phyloP scores from a whole-genome alignment of 2,888 invertebrate genomes.

The Xylocampa areola region DNA sequence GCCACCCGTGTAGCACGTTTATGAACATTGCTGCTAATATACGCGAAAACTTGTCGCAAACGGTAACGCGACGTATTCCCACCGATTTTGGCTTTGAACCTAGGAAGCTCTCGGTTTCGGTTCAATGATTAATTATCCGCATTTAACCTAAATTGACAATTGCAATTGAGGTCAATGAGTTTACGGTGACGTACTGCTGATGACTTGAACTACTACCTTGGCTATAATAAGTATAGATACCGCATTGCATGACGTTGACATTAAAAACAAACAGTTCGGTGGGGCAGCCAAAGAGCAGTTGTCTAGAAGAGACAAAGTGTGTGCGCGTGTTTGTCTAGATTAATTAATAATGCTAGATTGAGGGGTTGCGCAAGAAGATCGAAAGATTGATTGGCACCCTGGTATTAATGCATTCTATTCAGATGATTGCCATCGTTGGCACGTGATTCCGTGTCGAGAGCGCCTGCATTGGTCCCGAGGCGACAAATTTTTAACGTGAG shows the following conservation, averaged over 20 bases:
- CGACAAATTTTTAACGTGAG: constrained; percentile 68
- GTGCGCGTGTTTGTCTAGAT: constrained; percentile 66
- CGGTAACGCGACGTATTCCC: constrained; percentile 66
- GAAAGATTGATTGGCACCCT: constrained; percentile 80
- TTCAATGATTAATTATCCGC: constrained; percentile 43
- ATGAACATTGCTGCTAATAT: constrained; percentile 76
- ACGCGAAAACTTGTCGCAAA: constrained; percentile 70
- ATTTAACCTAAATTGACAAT: constrained; percentile 50
- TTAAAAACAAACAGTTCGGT: constrained; percentile 59
- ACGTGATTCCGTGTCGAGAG: constrained; percentile 58
- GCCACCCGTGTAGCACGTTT: constrained; percentile 81
- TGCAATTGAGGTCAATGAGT: constrained; percentile 50
- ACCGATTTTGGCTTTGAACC: constrained; percentile 62
- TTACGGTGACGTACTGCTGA: constrained; percentile 37
- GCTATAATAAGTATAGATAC: constrained; percentile 40
- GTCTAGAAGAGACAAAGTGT: constrained; percentile 64
- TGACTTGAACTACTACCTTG: constrained; percentile 55
- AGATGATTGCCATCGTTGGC: constrained; percentile 78
- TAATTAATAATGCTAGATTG: constrained; percentile 77
- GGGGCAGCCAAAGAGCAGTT: constrained; percentile 64
- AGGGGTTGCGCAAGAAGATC: constrained; percentile 74
- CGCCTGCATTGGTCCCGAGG: constrained; percentile 72
- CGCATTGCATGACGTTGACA: constrained; percentile 51
- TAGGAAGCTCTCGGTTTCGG: constrained; percentile 56
- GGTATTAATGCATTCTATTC: constrained; percentile 73